These are phyloP conservation scores for Nibea coibor DNA, from an alignment of 2,113 vertebrate genomes.

Conservation along the genomic window DNA sequence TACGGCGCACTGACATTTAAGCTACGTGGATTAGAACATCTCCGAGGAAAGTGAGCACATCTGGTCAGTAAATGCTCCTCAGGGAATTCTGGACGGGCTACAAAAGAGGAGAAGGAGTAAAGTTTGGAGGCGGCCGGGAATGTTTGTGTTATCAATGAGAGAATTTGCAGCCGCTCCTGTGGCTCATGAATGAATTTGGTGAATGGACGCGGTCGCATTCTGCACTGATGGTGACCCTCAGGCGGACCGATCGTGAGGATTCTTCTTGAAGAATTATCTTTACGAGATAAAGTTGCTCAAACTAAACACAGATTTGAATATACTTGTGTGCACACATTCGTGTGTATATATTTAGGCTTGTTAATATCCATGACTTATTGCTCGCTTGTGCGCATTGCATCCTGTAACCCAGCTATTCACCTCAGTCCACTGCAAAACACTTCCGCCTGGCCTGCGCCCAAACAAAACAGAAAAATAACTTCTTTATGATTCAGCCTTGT, in stretches of 20 bases:
- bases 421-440: constrained; percentile 47
- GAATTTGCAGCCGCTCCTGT: constrained; percentile 86
- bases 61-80: constrained; percentile 90
- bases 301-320: constrained; percentile 31
- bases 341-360: constrained; percentile 30
- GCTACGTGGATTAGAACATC: constrained; percentile 87
- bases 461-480: constrained; percentile 84
- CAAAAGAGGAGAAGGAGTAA: constrained; percentile 89
- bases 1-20: constrained; percentile 90
- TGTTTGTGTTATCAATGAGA: constrained; percentile 87
- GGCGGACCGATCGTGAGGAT: not conserved
- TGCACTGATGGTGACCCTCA: constrained; percentile 25
- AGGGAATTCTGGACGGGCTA: constrained; percentile 90
- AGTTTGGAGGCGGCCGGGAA: constrained; percentile 81
- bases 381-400: constrained; percentile 52
- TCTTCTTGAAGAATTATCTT: constrained; percentile 16
- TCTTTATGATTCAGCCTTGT: constrained; percentile 83
- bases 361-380: constrained; percentile 57
- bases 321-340: not conserved
- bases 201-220: constrained; percentile 57
- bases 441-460: constrained; percentile 76
- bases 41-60: constrained; percentile 90
- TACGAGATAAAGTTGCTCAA: constrained; percentile 28
- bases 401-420: constrained; percentile 42
- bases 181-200: constrained; percentile 75